Evolutionary conservation across 2,113 vertebrate genomes (phyloP).

Genomic region (Daubentonia madagascariensis): DNA sequence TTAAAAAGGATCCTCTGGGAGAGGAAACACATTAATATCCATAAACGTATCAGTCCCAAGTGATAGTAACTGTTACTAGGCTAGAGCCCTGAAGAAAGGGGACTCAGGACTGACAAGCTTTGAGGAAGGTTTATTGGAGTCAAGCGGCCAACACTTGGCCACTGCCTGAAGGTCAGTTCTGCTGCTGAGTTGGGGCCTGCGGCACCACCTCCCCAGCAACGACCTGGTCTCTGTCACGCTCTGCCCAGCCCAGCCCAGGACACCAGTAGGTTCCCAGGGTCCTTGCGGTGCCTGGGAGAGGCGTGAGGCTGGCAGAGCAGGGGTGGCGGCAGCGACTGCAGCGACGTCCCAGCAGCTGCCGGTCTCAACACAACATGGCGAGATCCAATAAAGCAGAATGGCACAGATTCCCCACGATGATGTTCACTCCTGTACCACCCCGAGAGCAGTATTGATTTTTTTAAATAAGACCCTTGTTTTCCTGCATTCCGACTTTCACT

Average conservation of each 20-base stretch:
- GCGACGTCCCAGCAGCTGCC: neutral
- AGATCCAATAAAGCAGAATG: constrained; percentile 40
- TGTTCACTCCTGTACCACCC: neutral
- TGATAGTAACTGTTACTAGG: neutral
- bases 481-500: constrained; percentile 49
- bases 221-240: neutral
- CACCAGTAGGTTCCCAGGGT: neutral
- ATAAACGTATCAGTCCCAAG: neutral
- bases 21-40: neutral
- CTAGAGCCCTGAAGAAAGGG: neutral
- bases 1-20: neutral
- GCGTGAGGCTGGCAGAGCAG: neutral
- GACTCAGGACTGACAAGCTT: neutral
- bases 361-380: constrained; percentile 32
- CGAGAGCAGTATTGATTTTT: constrained; percentile 47
- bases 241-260: neutral
- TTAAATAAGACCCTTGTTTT: constrained; percentile 45
- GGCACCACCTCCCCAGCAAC: neutral
- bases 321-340: neutral
- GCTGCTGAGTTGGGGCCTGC: neutral
- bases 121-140: neutral
- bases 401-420: neutral
- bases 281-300: accelerated
- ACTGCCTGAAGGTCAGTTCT: neutral
- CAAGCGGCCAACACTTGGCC: neutral